These are phyloP conservation scores for Microcebus tavaratra DNA, from an alignment of 2,113 vertebrate genomes.

Conservation along the genomic window DNA sequence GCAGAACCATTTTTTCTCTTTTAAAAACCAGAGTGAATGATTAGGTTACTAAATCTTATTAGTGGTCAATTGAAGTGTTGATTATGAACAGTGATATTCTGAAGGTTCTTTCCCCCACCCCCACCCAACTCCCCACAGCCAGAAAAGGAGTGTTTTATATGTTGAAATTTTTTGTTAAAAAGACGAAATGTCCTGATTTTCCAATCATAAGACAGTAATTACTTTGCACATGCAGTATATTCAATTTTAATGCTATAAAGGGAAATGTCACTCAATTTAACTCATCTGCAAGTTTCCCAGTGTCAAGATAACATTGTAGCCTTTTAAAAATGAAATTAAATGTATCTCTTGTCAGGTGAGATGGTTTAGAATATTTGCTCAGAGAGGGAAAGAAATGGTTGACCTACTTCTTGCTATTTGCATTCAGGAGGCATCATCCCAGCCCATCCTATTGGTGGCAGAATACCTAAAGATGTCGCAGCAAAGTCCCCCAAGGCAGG, in stretches of 20 bases:
- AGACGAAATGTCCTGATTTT: slow-evolving; percentile 51
- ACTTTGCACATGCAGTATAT: slow-evolving; percentile 38
- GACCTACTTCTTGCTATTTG: slow-evolving; percentile 70
- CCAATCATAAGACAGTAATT: slow-evolving; percentile 45
- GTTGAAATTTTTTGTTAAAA: slow-evolving; percentile 7
- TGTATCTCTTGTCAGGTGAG: slow-evolving; percentile 49
- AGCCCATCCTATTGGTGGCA: background rate
- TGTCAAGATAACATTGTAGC: slow-evolving; percentile 46
- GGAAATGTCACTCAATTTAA: slow-evolving; percentile 40
- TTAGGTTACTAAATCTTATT: slow-evolving; percentile 33
- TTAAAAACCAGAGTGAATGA: slow-evolving; percentile 45
- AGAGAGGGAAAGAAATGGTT: slow-evolving; percentile 53
- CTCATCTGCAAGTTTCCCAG: slow-evolving; percentile 51
- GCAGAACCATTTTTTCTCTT: background rate
- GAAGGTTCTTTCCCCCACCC: background rate
- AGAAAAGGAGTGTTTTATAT: background rate
- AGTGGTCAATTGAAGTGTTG: background rate
- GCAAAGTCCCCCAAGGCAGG: background rate
- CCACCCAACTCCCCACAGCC: background rate
- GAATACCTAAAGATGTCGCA: background rate
- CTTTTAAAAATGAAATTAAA: slow-evolving; percentile 63
- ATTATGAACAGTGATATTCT: background rate
- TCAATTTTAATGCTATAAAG: slow-evolving; percentile 51
- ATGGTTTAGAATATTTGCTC: slow-evolving; percentile 62
- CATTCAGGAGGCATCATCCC: slow-evolving; percentile 31